These are phyloP conservation scores for Pao palembangensis DNA, from an alignment of 2,113 vertebrate species.

Conservation along the genomic window DNA sequence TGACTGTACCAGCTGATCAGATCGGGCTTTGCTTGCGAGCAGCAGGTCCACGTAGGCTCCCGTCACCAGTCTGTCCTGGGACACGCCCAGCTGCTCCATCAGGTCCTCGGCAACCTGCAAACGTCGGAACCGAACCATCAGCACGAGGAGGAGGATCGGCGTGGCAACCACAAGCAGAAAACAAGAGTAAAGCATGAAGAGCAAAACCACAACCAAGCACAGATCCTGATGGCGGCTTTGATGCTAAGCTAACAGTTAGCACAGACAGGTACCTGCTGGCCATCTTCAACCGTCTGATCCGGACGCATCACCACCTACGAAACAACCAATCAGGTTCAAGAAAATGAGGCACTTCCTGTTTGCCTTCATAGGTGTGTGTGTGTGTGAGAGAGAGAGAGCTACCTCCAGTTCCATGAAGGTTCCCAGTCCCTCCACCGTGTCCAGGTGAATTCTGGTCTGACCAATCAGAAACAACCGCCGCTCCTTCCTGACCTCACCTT, in stretches of 20 bases:
- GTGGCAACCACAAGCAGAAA: too few species aligned
- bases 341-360: neutral
- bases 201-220: too few species aligned
- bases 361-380: neutral
- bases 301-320: constrained; percentile 79
- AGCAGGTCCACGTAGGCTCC: constrained; percentile 84
- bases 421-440: constrained; percentile 79
- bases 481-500: constrained; percentile 78
- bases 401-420: constrained; percentile 86
- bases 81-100: constrained; percentile 76
- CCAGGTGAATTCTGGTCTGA: constrained; percentile 83
- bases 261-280: constrained; percentile 54
- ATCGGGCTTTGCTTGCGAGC: constrained; percentile 15
- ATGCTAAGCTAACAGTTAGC: neutral
- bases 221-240: neutral
- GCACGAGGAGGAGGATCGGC: too few species aligned
- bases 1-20: neutral
- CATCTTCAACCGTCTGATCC: constrained; percentile 73
- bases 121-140: neutral
- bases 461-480: constrained; percentile 78
- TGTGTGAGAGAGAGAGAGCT: constrained; percentile 8
- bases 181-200: too few species aligned
- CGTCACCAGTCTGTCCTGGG: constrained; percentile 69
- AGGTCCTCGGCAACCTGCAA: constrained; percentile 64
- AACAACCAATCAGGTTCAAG: neutral